Base-by-base conservation (phyloP, 2,888 invertebrate genomes). In the Heliconius cydno region DNA sequence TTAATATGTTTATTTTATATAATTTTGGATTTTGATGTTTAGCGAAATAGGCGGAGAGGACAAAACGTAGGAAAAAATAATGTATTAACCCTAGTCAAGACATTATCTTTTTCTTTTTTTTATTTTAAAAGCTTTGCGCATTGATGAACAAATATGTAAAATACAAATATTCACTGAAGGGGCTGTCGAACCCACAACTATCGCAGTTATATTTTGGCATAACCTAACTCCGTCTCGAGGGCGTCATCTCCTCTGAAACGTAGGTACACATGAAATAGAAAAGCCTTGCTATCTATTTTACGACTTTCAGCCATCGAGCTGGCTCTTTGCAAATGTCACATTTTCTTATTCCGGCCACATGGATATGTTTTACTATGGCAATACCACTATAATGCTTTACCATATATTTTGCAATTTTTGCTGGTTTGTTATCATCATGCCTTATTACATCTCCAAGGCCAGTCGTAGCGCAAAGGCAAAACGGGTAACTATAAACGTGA, bases 281-380 rank as follows among this genome's bases (percentile, higher is more conserved):
- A n/a, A 41, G n/a, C 38, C 68, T 41, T n/a, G 1, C 15, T 41
- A 41, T 68, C 68, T 68, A 68, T n/a, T 68, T 68, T 68, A 68
- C 25, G 68, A n/a, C 68, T 25, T 68, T 41, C 68, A 68, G 25
- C 38, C 41, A 41, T 68, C 68, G 38, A 68, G n/a, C 41, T 25
- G 38, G 12, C n/a, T 68, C 68, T 22, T 68, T 41, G 68, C 38
- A n/a, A 68, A 68, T 41, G 41, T 41, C 13, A 38, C 38, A 41
- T 68, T 68, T 41, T 68, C 38, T n/a, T 68, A 68, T 38, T 68
- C n/a, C 25, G 7, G 13, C 25, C n/a, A 38, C 38, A 57, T 28
- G 3, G 57, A 57, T 22, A n/a, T 30, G 22, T 22, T 72, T 72
- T 72, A 57, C 30, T 22, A 13, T 12, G n/a, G 30, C 6, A 13